Base-by-base conservation (phyloP, 1,140 invertebrate species). In the Eumeta japonica region DNA sequence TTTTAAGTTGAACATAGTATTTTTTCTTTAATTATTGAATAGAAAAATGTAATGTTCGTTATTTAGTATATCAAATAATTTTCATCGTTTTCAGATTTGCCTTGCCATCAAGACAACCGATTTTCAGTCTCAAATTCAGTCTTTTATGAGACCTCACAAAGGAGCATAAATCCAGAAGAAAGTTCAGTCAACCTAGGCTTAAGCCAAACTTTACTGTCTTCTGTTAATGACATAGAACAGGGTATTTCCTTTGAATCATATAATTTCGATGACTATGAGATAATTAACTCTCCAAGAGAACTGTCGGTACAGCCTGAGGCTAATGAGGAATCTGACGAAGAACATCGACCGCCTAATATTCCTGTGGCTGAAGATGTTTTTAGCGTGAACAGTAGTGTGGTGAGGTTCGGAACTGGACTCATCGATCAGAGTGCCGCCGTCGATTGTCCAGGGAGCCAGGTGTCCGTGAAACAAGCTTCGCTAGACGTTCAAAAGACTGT, bases 401-500 rank as follows among this genome's bases (percentile, higher is more conserved):
- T 29, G 7, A 45, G 43, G 33, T 52, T n/a, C n/a, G n/a, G n/a
- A n/a, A n/a, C n/a, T n/a, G n/a, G n/a, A n/a, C n/a, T n/a, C n/a
- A n/a, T n/a, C n/a, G n/a, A n/a, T n/a, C n/a, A 35, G 35, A 10
- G 9, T 32, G 7, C 3, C 20, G 16, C 5, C 18, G 12, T 18
- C 17, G 29, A n/a, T 28, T 39, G n/a, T 16, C 19, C 16, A 34
- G 32, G n/a, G 24, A 30, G 55, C 49, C 46, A 64, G 35, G 35
- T 63, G 14, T 80, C 55, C 41, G 71, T 60, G 45, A 79, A 75
- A 60, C 76, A 79, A 29, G 82, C 81, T 1, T 83, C 81, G 0
- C 76, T 83, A n/a, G 88, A 92, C 65, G 88, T 94, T 16, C 88
- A 92, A 54, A 45, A 84, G 84, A 65, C 65, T 67, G 87, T 94